Evolutionary conservation across 92 coral and sea anemone genomes (phyloP), one percentile per base, ranked within the genome.

Genomic region (Palythoa grandis): DNA sequence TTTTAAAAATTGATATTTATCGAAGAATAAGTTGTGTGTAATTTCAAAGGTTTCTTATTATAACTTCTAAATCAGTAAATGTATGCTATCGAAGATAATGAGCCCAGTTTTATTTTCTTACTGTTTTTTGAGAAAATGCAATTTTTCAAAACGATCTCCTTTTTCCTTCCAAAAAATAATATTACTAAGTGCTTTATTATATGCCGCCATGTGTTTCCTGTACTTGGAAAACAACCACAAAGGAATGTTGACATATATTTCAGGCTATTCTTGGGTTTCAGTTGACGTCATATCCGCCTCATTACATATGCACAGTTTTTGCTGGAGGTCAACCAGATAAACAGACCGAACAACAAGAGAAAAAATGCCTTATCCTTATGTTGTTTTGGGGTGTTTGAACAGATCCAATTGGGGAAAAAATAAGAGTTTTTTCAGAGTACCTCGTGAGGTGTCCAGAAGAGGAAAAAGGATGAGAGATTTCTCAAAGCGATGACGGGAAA

Each of bases 401-500:
- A 63, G 75, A 23, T 72, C 72, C 8, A 83, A 88, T 14, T 76
- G 91, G 37, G 88, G 83, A 63, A 83, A 69, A 48, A 67, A 82
- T 23, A 71, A 53, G 14, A 40, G 76, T 5, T 82, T 53, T 63
- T 88, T 82, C 67, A 52, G 91, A 74, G 47, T 88, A 16, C 83
- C 87, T 50, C 40, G 48, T 22, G 79, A 43, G n/a, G 68, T 58
- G 24, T n/a, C 38, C 19, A 63, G 79, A 47, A 84, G 79, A 20
- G 91, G 79, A 7, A 37, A 72, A 65, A 54, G 58, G 54, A 68
- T 40, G 1, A 76, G 79, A 48, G 84, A 83, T 40, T 52, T 88
- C 88, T 71, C 79, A 52, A 25, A 39, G 74, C 76, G 39, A 80
- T 65, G 91, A 14, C 80, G 91, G 63, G 74, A 69, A 77, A 68